phyloP scores from a whole-genome alignment of 2,888 invertebrate genomes.

The Ephialtes manifestator region DNA sequence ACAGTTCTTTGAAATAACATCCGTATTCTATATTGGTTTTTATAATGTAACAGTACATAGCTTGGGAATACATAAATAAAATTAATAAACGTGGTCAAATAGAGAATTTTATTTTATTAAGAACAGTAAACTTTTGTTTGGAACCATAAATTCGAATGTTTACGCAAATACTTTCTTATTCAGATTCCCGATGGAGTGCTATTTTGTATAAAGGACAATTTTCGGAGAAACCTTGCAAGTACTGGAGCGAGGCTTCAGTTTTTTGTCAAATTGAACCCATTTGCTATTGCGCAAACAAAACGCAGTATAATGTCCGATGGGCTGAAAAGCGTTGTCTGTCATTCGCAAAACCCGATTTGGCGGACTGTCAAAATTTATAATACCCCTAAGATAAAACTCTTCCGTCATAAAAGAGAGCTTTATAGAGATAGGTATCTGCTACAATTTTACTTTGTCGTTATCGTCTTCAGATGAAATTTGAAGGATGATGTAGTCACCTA shows the following conservation, averaged over 20 bases:
- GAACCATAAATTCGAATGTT: background rate
- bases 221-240: background rate
- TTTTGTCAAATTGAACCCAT: constrained; percentile 30
- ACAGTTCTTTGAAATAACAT: no score
- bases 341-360: background rate
- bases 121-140: background rate
- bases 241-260: constrained; percentile 12
- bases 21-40: background rate
- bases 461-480: no score
- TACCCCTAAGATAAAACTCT: background rate
- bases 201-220: background rate
- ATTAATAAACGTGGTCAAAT: background rate
- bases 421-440: no score
- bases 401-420: background rate
- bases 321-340: background rate
- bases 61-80: background rate
- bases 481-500: no score
- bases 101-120: background rate
- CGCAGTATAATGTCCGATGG: constrained; percentile 38
- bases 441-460: no score
- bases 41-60: background rate
- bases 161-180: background rate
- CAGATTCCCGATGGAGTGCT: background rate
- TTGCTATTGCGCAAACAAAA: constrained; percentile 28
- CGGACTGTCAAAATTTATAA: background rate